Evolutionary conservation across 35 echinoderm and acorn worm genomes (phyloP), one percentile per base, ranked within the genome.

Genomic region (Patiria miniata): DNA sequence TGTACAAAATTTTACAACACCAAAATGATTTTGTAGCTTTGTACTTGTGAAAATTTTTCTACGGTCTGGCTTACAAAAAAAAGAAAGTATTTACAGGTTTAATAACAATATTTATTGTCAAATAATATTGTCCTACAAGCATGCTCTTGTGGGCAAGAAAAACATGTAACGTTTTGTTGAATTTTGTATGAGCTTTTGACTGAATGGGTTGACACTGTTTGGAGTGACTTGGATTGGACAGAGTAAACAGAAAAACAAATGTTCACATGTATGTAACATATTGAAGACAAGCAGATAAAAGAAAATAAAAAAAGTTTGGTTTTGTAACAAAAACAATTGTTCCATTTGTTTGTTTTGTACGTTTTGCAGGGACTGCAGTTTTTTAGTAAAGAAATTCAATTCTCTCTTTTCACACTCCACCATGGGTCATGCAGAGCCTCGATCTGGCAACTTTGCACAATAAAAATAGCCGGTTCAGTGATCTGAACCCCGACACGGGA

Each of bases 211-310:
- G 34, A 73, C 65, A 73, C 26, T 26, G 29, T 14, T 73, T 73
- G 65, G 65, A 73, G 34, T 32, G 42, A 47, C n/a, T n/a, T 47
- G 12, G 42, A 47, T 47, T 47, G 42, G 42, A 47, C 42, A 47
- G 42, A 47, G 12, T 4, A 47, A 47, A 47, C 42, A 47, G 12
- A 47, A 18, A 73, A 73, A 28, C 9, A 73, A 73, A 73, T 73
- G 65, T 73, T 73, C 65, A 73, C 65, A 73, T 73, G 65, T 73
- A 73, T 73, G 65, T 73, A 73, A 32, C 34, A 73, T 73, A 73
- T 32, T 73, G 65, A 73, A 73, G 65, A 73, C 65, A 30, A 73
- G 65, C 65, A 73, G 65, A 34, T 73, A 60, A 60, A 60, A 26
- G 28, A 60, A n/a, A n/a, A n/a, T 47, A 47, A 47, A 73, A 28